A percentile compares a stretch with the other conserved stretches of the same genome.
These are phyloP conservation scores for Drosophila yakuba DNA, from an alignment of 1,140 invertebrate genomes.

Conservation along the genomic window DNA sequence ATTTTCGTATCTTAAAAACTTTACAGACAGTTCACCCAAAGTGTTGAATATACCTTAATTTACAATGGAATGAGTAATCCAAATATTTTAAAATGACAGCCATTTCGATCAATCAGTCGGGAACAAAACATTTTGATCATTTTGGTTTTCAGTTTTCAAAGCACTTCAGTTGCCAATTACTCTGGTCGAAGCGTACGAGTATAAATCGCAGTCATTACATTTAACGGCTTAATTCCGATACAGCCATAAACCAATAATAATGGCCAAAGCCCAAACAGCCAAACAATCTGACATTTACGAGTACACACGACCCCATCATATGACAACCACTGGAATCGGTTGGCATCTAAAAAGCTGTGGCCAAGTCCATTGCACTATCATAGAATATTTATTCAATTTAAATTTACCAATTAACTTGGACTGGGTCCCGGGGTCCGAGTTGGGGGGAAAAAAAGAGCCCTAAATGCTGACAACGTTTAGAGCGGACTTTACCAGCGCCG, in stretches of 20 bases:
- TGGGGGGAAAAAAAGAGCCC: constrained; percentile 34
- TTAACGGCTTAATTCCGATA: constrained; percentile 68
- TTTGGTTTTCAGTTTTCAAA: constrained; percentile 47
- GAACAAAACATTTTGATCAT: constrained; percentile 21
- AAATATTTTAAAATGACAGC: constrained; percentile 18
- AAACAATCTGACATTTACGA: constrained; percentile 12
- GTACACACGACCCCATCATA: constrained; percentile 12
- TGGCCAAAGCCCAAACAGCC: constrained; percentile 14
- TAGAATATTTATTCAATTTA: constrained; percentile 81
- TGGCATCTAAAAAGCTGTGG: constrained; percentile 52
- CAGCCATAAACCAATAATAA: constrained; percentile 43
- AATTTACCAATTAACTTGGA: constrained; percentile 78
- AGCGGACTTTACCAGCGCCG: constrained; percentile 5
- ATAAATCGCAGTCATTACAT: constrained; percentile 72
- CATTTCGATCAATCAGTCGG: constrained; percentile 17
- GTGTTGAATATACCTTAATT: too few species aligned
- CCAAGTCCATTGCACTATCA: constrained; percentile 74
- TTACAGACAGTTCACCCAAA: too few species aligned
- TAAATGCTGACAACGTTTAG: constrained; percentile 75
- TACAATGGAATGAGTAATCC: neutral
- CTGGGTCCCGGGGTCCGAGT: constrained; percentile 6
- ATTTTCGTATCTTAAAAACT: too few species aligned
- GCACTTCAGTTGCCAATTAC: constrained; percentile 67
- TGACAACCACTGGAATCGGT: constrained; percentile 47
- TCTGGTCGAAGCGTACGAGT: constrained; percentile 25